phyloP scores from a whole-genome alignment of 1,140 invertebrate genomes.

The Mylabris phalerata region DNA sequence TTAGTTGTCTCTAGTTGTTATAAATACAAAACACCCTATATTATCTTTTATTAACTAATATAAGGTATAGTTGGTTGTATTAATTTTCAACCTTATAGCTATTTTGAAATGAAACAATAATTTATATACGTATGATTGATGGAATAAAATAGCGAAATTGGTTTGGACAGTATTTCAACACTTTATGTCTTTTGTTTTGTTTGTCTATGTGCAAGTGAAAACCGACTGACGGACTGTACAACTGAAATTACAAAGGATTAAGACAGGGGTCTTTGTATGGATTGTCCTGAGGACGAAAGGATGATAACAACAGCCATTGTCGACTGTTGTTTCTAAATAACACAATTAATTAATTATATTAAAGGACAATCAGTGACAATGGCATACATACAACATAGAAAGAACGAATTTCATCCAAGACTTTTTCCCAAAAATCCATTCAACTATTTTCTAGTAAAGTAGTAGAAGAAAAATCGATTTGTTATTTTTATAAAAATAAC shows the following conservation, averaged over 20 bases:
- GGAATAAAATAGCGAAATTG: no score
- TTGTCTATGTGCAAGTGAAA: not conserved
- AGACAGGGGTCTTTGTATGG: slow-evolving; percentile 20
- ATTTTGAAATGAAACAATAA: no score
- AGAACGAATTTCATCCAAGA: no score
- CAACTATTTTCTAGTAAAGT: no score
- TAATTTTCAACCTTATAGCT: no score
- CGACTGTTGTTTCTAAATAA: slow-evolving; percentile 15
- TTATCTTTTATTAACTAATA: not conserved
- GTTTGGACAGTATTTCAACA: slow-evolving; percentile 3
- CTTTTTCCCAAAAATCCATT: no score
- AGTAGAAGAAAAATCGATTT: no score
- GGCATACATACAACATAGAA: not conserved
- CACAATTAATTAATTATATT: slow-evolving; percentile 24
- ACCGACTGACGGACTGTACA: slow-evolving; percentile 1
- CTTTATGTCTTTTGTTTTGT: not conserved
- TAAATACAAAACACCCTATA: not conserved
- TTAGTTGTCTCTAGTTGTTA: no score
- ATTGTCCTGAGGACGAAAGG: slow-evolving; percentile 11
- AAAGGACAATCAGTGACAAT: slow-evolving; percentile 18
- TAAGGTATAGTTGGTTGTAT: no score
- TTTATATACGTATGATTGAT: no score
- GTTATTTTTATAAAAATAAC: no score
- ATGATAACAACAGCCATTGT: slow-evolving; percentile 10
- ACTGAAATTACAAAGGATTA: slow-evolving; percentile 11